A percentile compares a stretch with the other conserved stretches of the same genome.
These are phyloP conservation scores for Saccostrea glomerata DNA, from an alignment of 1,140 invertebrate species.

Conservation along the genomic window DNA sequence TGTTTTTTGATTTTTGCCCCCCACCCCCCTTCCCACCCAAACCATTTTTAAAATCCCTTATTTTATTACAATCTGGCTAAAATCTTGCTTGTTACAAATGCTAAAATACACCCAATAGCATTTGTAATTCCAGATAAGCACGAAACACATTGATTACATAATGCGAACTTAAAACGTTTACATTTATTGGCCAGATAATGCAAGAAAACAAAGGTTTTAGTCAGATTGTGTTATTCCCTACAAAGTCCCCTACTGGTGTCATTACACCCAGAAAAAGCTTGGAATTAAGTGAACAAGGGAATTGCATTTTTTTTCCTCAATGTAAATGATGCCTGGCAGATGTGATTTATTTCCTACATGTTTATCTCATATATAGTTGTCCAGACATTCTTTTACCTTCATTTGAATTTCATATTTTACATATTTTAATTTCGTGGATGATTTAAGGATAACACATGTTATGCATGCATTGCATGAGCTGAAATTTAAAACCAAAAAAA, in stretches of 20 bases:
- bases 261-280: neutral
- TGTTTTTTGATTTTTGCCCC: neutral
- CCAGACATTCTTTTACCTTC: neutral
- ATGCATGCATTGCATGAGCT: slow-evolving; percentile 28
- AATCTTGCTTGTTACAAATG: neutral
- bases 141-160: neutral
- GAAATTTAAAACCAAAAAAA: neutral
- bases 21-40: too few species aligned
- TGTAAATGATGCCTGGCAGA: slow-evolving; percentile 12
- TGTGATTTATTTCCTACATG: slow-evolving; percentile 16
- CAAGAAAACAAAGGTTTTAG: neutral
- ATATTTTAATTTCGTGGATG: slow-evolving; percentile 2
- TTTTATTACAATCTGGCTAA: neutral
- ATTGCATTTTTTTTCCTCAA: neutral
- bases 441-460: neutral
- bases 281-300: neutral
- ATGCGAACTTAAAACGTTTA: neutral
- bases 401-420: neutral
- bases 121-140: neutral
- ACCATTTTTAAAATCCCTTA: neutral
- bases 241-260: neutral
- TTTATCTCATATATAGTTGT: neutral
- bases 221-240: neutral
- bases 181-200: neutral
- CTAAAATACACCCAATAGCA: neutral